Evolutionary conservation across 2,797 vertebrate genomes (phyloP).

Genomic region (Molothrus ater): DNA sequence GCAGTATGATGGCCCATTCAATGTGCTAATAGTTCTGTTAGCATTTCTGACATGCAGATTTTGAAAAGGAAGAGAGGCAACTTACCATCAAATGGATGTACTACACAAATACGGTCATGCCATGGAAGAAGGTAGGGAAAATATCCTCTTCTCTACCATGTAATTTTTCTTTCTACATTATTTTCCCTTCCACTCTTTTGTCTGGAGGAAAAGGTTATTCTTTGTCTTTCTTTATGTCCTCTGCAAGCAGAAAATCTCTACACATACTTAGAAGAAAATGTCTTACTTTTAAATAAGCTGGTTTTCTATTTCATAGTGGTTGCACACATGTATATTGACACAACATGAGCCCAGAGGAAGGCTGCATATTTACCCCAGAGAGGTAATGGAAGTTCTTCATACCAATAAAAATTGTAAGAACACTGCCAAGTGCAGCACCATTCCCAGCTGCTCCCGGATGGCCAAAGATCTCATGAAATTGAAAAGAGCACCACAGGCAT

Average conservation of each 20-base stretch:
- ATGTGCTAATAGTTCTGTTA: neutral
- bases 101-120: neutral
- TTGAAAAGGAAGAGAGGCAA: neutral
- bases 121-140: neutral
- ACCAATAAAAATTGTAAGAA: neutral
- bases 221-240: neutral
- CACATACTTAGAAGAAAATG: neutral
- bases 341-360: neutral
- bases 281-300: neutral
- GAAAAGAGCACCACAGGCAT: neutral
- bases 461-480: neutral
- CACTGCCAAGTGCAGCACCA: neutral
- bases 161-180: neutral
- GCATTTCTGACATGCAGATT: neutral
- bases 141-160: neutral
- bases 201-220: neutral
- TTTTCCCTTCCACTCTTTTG: neutral
- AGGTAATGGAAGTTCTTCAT: neutral
- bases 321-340: neutral
- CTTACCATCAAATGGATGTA: neutral
- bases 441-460: accelerated
- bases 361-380: neutral
- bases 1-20: slow-evolving; percentile 9
- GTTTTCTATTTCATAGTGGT: neutral
- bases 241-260: neutral